These are phyloP conservation scores for Acleris cristana DNA, from an alignment of 2,888 invertebrate genomes.

Conservation along the genomic window DNA sequence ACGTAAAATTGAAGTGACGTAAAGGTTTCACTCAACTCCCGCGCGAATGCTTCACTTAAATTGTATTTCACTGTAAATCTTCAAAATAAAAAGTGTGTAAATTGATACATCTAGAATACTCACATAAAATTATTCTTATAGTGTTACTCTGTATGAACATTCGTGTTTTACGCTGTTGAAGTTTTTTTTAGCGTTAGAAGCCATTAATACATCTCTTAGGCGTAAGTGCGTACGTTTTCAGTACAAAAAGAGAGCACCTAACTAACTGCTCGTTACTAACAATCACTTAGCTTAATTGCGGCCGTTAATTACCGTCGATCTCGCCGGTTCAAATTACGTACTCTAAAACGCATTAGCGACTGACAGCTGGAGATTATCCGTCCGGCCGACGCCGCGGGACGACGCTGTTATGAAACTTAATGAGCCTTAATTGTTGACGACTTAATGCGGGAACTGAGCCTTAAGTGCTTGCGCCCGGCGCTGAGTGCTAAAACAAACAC, in stretches of 20 bases:
- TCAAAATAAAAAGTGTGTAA: slow-evolving; percentile 26
- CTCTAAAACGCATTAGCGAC: slow-evolving; percentile 84
- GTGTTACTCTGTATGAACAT: too few relatives aligned
- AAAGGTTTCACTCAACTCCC: slow-evolving; percentile 78
- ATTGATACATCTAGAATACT: slow-evolving; percentile 12
- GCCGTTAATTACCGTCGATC: slow-evolving; percentile 82
- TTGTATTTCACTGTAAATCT: slow-evolving; percentile 76
- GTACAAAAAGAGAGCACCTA: slow-evolving; percentile 44
- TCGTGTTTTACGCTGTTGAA: too few relatives aligned
- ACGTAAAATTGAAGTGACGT: slow-evolving; percentile 82
- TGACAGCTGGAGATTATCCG: slow-evolving; percentile 84
- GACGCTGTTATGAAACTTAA: slow-evolving; percentile 80
- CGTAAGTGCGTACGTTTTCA: slow-evolving; percentile 21
- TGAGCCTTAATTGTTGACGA: slow-evolving; percentile 82
- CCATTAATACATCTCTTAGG: too few relatives aligned
- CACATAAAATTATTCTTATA: neutral
- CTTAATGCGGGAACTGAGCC: slow-evolving; percentile 79
- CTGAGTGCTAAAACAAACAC: slow-evolving; percentile 67
- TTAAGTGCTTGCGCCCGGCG: slow-evolving; percentile 68
- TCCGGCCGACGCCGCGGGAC: slow-evolving; percentile 77
- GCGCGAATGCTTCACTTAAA: slow-evolving; percentile 76
- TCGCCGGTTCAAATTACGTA: slow-evolving; percentile 84
- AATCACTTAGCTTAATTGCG: slow-evolving; percentile 83
- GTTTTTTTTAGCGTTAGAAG: too few relatives aligned
- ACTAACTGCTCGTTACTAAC: slow-evolving; percentile 70